Evolutionary conservation across 2,797 vertebrate genomes (phyloP), one percentile per base, ranked within the genome.

Genomic region (Loris lydekkerianus): DNA sequence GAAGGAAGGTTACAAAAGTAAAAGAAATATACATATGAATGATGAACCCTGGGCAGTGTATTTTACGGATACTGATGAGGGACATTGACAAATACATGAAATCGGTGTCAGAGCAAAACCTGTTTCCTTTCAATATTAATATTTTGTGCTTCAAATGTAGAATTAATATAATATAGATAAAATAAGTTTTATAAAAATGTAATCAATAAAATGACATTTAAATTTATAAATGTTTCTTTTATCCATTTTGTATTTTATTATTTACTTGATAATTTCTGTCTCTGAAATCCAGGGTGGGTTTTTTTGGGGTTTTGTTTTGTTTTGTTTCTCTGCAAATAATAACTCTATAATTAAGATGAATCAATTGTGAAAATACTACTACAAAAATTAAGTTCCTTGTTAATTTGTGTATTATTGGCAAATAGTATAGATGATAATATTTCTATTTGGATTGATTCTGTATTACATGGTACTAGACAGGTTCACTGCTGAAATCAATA

Each of bases 11-110:
- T 97, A 94, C 69, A 96, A 95, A 97, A 97, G 96, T 96, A 97
- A 97, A 96, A 97, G 97, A 97, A 97, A 97, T 93, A 97, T 63
- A 97, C 95, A 96, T 95, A 93, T 95, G 90, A 97, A 96, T 65
- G 85, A 69, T 92, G 81, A 70, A 97, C 53, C 3, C 27, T 0
- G 0, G 87, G 81, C 60, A 77, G 96, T 94, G 23, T 15, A 37
- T 96, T 97, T 94, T 84, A 86, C 81, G 72, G 67, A 31, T 70
- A 86, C 65, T 75, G 77, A 49, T 8, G n/a, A 89, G 20, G 63
- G 34, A 92, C 91, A 70, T 91, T 92, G 81, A 87, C 72, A 95
- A 84, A 65, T 91, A n/a, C 84, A 27, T 78, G 53, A 94, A 96
- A 93, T 40, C 43, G 53, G 25, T n/a, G 2, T 73, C 37, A 49